Conservation (phyloP, 1,140 invertebrate species). For the Hydropsyche tenuis region DNA sequence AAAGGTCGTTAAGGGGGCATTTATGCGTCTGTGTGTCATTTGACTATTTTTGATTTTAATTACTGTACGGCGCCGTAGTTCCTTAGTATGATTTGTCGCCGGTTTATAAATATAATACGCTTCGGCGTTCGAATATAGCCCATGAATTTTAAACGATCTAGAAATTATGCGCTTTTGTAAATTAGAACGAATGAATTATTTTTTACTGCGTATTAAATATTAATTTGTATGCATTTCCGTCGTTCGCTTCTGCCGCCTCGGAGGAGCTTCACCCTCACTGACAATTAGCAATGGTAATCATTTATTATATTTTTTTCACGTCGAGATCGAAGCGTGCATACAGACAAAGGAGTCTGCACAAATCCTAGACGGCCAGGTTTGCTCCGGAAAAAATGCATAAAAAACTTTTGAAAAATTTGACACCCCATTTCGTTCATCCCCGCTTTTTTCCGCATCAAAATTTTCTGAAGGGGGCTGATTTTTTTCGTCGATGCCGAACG, state of each 20-base stretch:
- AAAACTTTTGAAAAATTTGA: conserved; percentile 46
- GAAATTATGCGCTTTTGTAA: conserved; percentile 9
- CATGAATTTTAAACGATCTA: conserved; percentile 9
- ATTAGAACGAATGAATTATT: conserved; percentile 10
- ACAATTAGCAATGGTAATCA: conserved; percentile 48
- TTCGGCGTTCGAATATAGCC: too few species aligned
- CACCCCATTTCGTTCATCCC: conserved; percentile 40
- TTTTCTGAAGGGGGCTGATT: conserved; percentile 28
- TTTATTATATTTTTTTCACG: conserved; percentile 42
- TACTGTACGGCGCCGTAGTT: conserved; percentile 40
- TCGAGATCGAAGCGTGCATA: conserved; percentile 36
- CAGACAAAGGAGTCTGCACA: conserved; percentile 31
- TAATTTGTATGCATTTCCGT: conserved; percentile 15
- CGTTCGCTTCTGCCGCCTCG: conserved; percentile 5
- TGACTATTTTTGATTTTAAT: conserved; percentile 47
- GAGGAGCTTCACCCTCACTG: conserved; percentile 23
- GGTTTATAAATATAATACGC: conserved; percentile 34
- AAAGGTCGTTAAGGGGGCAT: neutral
- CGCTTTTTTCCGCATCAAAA: conserved; percentile 36
- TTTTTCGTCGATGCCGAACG: conserved; percentile 33
- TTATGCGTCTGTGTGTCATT: conserved; percentile 3
- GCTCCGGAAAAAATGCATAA: conserved; percentile 17
- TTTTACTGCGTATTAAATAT: conserved; percentile 22
- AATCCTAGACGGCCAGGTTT: conserved; percentile 28
- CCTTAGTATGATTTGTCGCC: conserved; percentile 46